Evolutionary conservation across 2,113 vertebrate genomes (phyloP).

Genomic region (Sander lucioperca): DNA sequence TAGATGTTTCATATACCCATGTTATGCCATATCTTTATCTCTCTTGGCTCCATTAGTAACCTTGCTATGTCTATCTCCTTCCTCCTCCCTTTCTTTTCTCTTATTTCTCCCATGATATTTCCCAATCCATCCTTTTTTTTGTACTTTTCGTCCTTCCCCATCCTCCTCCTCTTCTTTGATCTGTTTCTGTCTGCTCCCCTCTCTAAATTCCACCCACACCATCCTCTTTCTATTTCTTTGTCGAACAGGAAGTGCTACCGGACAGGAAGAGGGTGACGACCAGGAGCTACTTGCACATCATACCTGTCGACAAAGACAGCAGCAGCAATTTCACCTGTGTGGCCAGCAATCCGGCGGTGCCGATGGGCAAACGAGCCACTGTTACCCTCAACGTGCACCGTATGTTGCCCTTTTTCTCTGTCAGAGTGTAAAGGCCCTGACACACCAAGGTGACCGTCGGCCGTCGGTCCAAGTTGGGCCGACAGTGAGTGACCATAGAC

Average conservation of each 20-base stretch:
- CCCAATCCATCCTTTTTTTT: neutral
- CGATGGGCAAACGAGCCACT: conserved; percentile 88
- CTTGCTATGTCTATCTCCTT: conserved; percentile 1
- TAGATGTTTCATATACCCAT: conserved; percentile 20
- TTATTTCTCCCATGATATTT: conserved; percentile 4
- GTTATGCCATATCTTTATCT: conserved; percentile 13
- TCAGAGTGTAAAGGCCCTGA: neutral
- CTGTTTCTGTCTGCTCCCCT: neutral
- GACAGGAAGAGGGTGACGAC: conserved; percentile 94
- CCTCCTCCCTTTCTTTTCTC: neutral
- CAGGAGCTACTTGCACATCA: conserved; percentile 89
- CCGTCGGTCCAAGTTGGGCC: no score
- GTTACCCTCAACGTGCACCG: conserved; percentile 94
- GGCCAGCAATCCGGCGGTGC: conserved; percentile 90
- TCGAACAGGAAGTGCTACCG: conserved; percentile 87
- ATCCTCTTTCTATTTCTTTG: neutral
- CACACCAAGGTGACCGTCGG: no score
- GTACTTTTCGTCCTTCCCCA: conserved; percentile 13
- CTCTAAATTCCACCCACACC: neutral
- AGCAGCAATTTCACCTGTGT: conserved; percentile 91
- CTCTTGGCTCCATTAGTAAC: conserved; percentile 38
- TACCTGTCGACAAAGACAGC: conserved; percentile 90
- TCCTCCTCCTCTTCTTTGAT: conserved; percentile 31
- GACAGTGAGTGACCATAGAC: no score
- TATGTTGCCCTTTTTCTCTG: conserved; percentile 74